Base-by-base conservation (phyloP, 2,113 vertebrate species). In the Lamprotornis superbus region DNA sequence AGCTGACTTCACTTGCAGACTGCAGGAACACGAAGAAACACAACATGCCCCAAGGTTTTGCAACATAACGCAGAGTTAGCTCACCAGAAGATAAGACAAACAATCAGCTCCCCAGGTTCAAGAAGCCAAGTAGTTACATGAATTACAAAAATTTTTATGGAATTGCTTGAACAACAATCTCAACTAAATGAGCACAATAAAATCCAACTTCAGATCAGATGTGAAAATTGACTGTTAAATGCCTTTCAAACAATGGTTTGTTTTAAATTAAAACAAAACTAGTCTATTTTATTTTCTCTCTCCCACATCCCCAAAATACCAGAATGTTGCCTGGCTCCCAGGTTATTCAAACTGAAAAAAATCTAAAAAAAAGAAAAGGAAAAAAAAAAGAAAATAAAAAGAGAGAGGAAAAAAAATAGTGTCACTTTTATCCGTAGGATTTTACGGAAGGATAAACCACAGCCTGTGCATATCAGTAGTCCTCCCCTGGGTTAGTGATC, bases 1-100 rank as follows among this genome's bases (percentile, higher is more conserved):
- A 98, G 98, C 98, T 97, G 97, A 98, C 92, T 97, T 97, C 96
- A 91, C 97, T 97, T 95, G 96, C 97, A 97, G 96, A 95, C 97
- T 97, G 96, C 96, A 91, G 89, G 95, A 96, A 97, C 95, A 92
- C 96, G 96, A 97, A 97, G 94, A 97, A 96, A 92, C 97, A 97
- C 97, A 97, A 97, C 97, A 95, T 81, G 97, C 98, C 96, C 91
- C 91, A 73, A 96, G 94, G 96, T 95, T 97, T 95, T 96, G 97
- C 97, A 97, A 90, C 97, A 90, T 47, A 95, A 82, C 50, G 35
- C 94, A 96, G 93, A 96, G 95, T 94, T 96, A 96, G 96, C 93
- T 96, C 95, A 96, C 94, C 96, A 69, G 83, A 90, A 96, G 96
- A 97, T 94, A 96, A 94, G 96, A 91, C 96, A 97, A 97, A 97